Conservation (phyloP, 2,797 vertebrate genomes). For the Phalanger gymnotis region DNA sequence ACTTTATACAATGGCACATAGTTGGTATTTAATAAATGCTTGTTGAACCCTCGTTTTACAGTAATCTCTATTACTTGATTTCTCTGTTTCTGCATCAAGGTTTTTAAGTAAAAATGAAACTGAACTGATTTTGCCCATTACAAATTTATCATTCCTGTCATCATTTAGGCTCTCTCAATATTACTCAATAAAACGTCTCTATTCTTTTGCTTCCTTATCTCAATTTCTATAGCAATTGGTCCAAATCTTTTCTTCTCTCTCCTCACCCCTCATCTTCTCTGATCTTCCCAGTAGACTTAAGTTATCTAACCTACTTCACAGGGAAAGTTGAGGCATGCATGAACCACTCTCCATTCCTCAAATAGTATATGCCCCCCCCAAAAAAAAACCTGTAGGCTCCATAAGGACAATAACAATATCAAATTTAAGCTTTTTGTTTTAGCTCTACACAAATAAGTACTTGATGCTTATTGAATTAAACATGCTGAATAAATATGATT, state of each 20-base stretch:
- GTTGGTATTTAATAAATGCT: background rate
- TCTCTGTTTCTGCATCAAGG: background rate
- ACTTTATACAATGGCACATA: background rate
- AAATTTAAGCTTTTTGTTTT: constrained; percentile 33
- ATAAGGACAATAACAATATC: background rate
- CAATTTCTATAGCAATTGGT: background rate
- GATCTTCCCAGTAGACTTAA: background rate
- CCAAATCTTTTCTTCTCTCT: background rate
- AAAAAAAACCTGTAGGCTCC: background rate
- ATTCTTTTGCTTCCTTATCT: background rate
- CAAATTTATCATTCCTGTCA: background rate
- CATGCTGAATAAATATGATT: background rate
- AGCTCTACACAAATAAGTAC: background rate
- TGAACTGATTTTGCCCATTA: background rate
- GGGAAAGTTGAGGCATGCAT: background rate
- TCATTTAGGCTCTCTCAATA: background rate
- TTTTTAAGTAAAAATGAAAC: background rate
- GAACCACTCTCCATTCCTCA: background rate
- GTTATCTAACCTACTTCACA: background rate
- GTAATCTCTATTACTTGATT: background rate
- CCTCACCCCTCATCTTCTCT: background rate
- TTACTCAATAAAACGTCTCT: background rate
- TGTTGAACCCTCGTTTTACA: background rate
- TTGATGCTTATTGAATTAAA: background rate
- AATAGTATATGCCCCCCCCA: background rate